These are phyloP conservation scores for Nasonovia ribisnigri DNA, from an alignment of 2,888 invertebrate genomes.

Conservation along the genomic window DNA sequence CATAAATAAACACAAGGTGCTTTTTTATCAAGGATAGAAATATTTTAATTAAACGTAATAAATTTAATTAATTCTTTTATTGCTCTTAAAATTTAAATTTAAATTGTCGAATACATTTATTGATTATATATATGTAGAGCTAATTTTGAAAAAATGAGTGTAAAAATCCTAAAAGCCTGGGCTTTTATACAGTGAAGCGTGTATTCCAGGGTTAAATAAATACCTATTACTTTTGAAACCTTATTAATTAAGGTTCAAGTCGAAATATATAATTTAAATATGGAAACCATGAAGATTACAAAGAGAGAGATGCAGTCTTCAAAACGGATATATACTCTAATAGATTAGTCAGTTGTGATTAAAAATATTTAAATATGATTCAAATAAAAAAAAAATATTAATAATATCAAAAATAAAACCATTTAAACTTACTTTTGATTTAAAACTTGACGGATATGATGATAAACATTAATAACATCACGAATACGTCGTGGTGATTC, in stretches of 20 bases:
- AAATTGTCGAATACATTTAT: too few relatives aligned
- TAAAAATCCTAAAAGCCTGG: background rate
- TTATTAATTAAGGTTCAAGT: background rate
- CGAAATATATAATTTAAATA: slow-evolving; percentile 18
- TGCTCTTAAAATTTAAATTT: too few relatives aligned
- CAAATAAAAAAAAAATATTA: slow-evolving; percentile 26
- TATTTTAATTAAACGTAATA: background rate
- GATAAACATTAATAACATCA: slow-evolving; percentile 84
- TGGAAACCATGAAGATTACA: background rate
- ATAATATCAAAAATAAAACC: slow-evolving; percentile 42
- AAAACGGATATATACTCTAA: background rate
- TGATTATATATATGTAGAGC: too few relatives aligned
- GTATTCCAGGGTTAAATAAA: background rate
- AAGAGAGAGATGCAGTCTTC: background rate
- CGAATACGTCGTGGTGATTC: slow-evolving; percentile 95
- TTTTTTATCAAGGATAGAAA: background rate
- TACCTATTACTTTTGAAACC: slow-evolving; percentile 18
- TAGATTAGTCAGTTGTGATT: slow-evolving; percentile 63
- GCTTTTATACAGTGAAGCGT: background rate
- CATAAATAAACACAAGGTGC: background rate
- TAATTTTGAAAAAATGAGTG: background rate
- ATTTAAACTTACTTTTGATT: slow-evolving; percentile 82
- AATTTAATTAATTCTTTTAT: too few relatives aligned
- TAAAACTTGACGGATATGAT: slow-evolving; percentile 96
- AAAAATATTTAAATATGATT: slow-evolving; percentile 46